phyloP scores from a whole-genome alignment of 2,797 vertebrate species.

The Columba guinea region DNA sequence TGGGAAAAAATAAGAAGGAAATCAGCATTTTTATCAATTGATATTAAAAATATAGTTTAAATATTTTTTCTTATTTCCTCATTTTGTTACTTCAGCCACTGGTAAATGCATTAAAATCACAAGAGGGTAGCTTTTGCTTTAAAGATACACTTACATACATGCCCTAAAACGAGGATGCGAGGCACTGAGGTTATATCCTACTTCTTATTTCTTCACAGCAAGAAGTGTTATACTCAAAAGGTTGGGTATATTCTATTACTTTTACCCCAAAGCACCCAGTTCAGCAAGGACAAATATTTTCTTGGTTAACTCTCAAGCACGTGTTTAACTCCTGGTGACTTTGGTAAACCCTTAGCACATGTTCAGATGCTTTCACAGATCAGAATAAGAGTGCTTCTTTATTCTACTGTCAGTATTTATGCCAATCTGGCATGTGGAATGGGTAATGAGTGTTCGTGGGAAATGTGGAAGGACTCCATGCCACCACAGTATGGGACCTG shows the following conservation, averaged over 20 bases:
- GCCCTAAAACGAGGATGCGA: neutral
- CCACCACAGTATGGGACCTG: neutral
- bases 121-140: neutral
- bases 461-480: neutral
- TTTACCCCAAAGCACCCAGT: neutral
- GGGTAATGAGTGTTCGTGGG: neutral
- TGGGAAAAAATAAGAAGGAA: neutral
- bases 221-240: neutral
- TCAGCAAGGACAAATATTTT: slow-evolving; percentile 4
- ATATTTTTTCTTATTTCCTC: neutral
- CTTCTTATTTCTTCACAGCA: neutral
- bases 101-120: neutral
- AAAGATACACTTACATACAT: neutral
- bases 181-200: neutral
- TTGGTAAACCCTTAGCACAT: neutral
- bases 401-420: neutral
- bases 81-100: neutral
- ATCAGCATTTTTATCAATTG: neutral
- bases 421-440: neutral
- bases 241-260: neutral
- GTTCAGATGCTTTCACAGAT: neutral
- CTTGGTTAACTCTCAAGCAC: neutral
- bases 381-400: neutral
- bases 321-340: neutral
- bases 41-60: neutral